phyloP scores from a whole-genome alignment of 2,797 vertebrate species.

The Scarus forsteni region DNA sequence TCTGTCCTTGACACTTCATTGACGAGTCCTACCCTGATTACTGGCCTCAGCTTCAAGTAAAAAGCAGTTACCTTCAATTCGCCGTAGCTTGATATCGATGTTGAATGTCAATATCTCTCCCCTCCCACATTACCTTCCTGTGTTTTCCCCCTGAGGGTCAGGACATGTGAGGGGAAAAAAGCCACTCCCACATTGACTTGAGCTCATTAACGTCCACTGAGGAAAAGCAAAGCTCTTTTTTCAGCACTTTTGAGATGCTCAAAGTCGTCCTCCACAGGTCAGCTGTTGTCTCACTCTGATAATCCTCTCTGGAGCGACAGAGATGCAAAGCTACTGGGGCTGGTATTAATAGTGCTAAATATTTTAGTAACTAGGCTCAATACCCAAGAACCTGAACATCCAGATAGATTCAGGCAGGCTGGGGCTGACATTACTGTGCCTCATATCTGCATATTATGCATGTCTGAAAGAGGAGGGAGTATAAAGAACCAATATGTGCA shows the following conservation, averaged over 20 bases:
- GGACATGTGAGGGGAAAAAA: constrained; percentile 52
- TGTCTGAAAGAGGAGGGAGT: no score
- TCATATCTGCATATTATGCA: no score
- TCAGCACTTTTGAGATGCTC: constrained; percentile 67
- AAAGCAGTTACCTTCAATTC: constrained; percentile 31
- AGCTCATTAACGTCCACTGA: constrained; percentile 67
- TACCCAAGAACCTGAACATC: no score
- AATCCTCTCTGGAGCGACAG: constrained; percentile 19
- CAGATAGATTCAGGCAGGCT: no score
- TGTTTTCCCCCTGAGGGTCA: constrained; percentile 61
- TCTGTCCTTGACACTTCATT: constrained; percentile 47
- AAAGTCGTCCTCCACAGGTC: constrained; percentile 52
- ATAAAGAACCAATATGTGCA: background rate
- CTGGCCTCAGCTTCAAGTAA: constrained; percentile 28
- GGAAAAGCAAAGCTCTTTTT: constrained; percentile 74
- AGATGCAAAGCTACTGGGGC: constrained; percentile 1
- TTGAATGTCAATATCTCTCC: constrained; percentile 61
- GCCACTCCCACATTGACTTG: constrained; percentile 67
- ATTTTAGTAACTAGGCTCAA: background rate
- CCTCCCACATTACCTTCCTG: constrained; percentile 55
- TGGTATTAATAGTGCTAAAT: constrained; percentile 23
- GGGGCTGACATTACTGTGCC: no score
- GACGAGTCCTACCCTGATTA: constrained; percentile 30
- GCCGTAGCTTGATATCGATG: constrained; percentile 56
- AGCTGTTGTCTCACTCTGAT: constrained; percentile 32